phyloP scores from a whole-genome alignment of 2,113 vertebrate species.

The Erythrolamprus reginae region DNA sequence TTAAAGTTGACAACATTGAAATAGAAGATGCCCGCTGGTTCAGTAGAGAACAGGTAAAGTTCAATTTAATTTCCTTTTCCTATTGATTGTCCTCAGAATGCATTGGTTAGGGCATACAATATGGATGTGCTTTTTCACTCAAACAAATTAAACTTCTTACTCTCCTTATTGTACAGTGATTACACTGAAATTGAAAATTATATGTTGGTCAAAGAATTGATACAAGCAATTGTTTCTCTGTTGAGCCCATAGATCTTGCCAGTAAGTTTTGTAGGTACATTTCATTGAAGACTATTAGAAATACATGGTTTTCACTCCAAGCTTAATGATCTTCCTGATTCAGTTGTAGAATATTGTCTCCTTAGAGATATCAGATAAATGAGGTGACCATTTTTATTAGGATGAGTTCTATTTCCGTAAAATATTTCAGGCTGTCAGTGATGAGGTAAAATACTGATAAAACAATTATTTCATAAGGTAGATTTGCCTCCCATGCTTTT shows the following conservation, averaged over 20 bases:
- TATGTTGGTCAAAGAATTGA: constrained; percentile 8
- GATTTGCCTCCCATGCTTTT: not conserved
- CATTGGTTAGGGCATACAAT: constrained; percentile 45
- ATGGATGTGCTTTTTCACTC: constrained; percentile 41
- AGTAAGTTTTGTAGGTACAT: not conserved
- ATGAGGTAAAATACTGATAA: not conserved
- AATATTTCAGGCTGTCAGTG: not conserved
- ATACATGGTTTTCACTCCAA: not conserved
- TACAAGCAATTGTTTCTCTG: not conserved
- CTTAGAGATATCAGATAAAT: not conserved
- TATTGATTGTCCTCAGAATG: constrained; percentile 64
- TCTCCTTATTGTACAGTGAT: constrained; percentile 28
- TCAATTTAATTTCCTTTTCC: constrained; percentile 67
- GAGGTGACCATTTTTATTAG: not conserved
- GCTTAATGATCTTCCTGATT: not conserved
- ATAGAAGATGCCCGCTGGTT: constrained; percentile 96
- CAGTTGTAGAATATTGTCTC: not conserved
- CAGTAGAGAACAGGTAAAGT: constrained; percentile 84
- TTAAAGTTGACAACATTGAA: constrained; percentile 88
- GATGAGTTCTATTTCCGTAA: not conserved
- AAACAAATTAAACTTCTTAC: constrained; percentile 23
- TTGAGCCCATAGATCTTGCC: not conserved
- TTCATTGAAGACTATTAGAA: not conserved
- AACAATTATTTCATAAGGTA: not conserved
- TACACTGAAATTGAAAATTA: constrained; percentile 35